Base-by-base conservation (phyloP, 2,888 invertebrate species). In the Rhorus exstirpatorius region DNA sequence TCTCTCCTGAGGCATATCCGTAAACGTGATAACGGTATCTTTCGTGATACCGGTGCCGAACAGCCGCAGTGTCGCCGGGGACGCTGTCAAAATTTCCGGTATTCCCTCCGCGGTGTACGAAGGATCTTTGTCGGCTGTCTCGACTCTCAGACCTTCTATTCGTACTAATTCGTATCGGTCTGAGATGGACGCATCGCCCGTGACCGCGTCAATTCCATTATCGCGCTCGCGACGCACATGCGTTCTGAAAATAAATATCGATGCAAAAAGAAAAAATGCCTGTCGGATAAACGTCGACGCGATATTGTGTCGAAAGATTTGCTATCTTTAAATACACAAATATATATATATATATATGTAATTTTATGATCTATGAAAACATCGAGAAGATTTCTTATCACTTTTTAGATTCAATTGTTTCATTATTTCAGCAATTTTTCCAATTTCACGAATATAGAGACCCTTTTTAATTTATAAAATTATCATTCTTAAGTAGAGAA, bases 41-140 rank as follows among this genome's bases (percentile, higher is more conserved):
- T 94, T 91, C 0, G 95, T 95, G 78, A 98, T 93, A 1, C 96
- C 96, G 7, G 93, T 93, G 0, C 98, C 98, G 91, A 97, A 97
- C 38, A 98, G 89, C 63, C 97, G 95, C 51, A 98, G 90, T 10
- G 94, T 94, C 19, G 96, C 95, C 1, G 93, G 92, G 0, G 93
- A 92, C 65, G 95, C 94, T 14, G 95, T 95, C 78, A 96, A 90
- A 19, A 98, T 94, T 83, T 94, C 95, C 0, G 97, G 97, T 41
- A 97, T 93, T 0, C 97, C 96, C 71, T 94, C 90, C 0, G 93
- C 94, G 7, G 86, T 81, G 12, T 94, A 93, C 79, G 93, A 93
- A 0, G 95, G 94, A 2, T 94, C 95, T 80, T 95, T 95, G n/a
- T 93, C 93, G 0, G 95, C 93, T 14, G 91, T 93, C 81, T 96